Percentiles rank a stretch among this genome's conserved stretches.
phyloP scores from a whole-genome alignment of 2,888 invertebrate genomes.

The Ctena decussata region DNA sequence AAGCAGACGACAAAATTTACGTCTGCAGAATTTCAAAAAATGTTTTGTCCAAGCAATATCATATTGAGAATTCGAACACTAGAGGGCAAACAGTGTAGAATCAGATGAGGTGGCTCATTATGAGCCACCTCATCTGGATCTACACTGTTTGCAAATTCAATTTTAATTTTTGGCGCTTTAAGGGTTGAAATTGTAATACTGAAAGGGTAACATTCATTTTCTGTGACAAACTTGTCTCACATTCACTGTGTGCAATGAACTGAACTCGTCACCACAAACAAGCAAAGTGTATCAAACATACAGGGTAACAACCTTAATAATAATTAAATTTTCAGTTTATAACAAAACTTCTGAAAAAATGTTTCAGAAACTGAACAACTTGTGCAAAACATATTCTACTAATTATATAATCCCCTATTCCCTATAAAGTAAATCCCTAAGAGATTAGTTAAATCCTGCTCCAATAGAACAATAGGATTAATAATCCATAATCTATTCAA shows the following conservation, averaged over 20 bases:
- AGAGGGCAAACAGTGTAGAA: too few relatives aligned
- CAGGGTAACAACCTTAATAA: background rate
- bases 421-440: background rate
- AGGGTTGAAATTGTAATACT: too few relatives aligned
- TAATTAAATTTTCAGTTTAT: background rate
- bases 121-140: too few relatives aligned
- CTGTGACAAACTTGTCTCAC: too few relatives aligned
- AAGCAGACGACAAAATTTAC: too few relatives aligned
- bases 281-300: background rate
- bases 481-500: background rate
- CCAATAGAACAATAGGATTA: background rate
- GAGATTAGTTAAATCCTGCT: background rate
- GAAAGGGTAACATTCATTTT: too few relatives aligned
- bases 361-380: background rate
- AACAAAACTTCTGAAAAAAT: background rate
- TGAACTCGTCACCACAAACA: background rate
- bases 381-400: background rate
- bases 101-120: too few relatives aligned
- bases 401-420: background rate
- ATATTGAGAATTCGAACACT: too few relatives aligned
- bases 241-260: background rate
- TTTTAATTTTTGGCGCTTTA: too few relatives aligned
- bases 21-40: too few relatives aligned
- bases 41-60: too few relatives aligned
- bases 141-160: too few relatives aligned